These are phyloP conservation scores for Sylvicola fuscatus DNA, from an alignment of 2,888 invertebrate species.

Conservation along the genomic window DNA sequence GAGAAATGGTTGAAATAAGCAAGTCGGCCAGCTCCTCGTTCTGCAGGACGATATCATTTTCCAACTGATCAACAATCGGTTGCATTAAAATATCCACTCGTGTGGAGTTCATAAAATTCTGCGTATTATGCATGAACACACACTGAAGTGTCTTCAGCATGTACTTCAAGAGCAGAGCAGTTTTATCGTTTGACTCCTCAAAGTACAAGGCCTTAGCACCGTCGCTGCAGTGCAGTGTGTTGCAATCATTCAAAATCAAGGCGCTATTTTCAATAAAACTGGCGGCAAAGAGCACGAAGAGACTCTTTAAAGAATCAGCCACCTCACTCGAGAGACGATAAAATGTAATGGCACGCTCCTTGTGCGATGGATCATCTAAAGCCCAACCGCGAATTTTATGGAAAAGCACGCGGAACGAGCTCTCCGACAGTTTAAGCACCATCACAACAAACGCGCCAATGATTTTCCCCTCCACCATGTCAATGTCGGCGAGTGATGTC, in stretches of 20 bases:
- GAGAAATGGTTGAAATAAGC: conserved; percentile 60
- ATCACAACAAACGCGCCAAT: conserved; percentile 59
- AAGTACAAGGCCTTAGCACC: conserved; percentile 24
- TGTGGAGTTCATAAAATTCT: conserved; percentile 66
- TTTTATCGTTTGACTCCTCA: conserved; percentile 30
- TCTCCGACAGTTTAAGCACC: conserved; percentile 74
- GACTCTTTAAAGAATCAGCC: conserved; percentile 61
- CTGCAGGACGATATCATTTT: conserved; percentile 45
- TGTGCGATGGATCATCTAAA: conserved; percentile 30
- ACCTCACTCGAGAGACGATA: conserved; percentile 59
- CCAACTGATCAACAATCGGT: conserved; percentile 74
- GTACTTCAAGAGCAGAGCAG: conserved; percentile 40
- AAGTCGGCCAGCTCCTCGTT: conserved; percentile 34
- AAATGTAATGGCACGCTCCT: conserved; percentile 57
- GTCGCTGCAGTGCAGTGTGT: conserved; percentile 28
- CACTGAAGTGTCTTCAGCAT: conserved; percentile 54
- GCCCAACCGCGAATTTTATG: conserved; percentile 80
- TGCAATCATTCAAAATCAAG: conserved; percentile 45
- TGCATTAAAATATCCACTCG: conserved; percentile 68
- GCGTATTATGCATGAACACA: conserved; percentile 65
- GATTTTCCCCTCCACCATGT: conserved; percentile 47
- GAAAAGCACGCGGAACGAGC: conserved; percentile 73
- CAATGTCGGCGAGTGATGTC: conserved; percentile 23
- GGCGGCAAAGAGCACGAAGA: conserved; percentile 79
- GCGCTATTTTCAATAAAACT: conserved; percentile 69